phyloP scores from a whole-genome alignment of 2,113 vertebrate genomes.

The Tachuris rubrigastra region DNA sequence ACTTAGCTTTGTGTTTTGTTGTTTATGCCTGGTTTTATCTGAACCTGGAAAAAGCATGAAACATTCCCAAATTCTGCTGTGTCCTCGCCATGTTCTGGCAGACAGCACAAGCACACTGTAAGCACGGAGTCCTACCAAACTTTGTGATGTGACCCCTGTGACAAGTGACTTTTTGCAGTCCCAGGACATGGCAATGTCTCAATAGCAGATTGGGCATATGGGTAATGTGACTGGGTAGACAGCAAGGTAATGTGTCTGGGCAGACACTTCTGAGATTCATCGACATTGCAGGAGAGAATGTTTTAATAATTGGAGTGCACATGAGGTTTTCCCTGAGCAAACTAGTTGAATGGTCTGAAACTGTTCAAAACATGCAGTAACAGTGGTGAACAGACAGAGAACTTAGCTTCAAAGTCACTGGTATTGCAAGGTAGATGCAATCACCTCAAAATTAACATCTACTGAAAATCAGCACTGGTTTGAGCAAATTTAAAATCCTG shows the following conservation, averaged over 20 bases:
- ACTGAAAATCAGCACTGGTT: background rate
- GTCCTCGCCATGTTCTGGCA: background rate
- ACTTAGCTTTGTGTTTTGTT: background rate
- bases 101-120: background rate
- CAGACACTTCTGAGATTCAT: background rate
- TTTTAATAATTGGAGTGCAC: background rate
- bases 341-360: background rate
- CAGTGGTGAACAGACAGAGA: background rate
- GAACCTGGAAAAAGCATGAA: background rate
- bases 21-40: background rate
- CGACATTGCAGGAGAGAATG: background rate
- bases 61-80: background rate
- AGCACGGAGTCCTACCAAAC: background rate
- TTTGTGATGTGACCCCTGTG: background rate
- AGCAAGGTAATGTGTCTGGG: background rate
- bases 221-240: background rate
- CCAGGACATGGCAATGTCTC: background rate
- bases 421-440: background rate
- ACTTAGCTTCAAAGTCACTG: background rate
- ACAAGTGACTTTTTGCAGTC: background rate
- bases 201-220: rapidly evolving
- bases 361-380: background rate
- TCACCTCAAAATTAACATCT: background rate
- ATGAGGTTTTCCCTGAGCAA: background rate
- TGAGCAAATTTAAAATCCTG: background rate